Conservation (phyloP, 2,113 vertebrate species). For the Takifugu bimaculatus region DNA sequence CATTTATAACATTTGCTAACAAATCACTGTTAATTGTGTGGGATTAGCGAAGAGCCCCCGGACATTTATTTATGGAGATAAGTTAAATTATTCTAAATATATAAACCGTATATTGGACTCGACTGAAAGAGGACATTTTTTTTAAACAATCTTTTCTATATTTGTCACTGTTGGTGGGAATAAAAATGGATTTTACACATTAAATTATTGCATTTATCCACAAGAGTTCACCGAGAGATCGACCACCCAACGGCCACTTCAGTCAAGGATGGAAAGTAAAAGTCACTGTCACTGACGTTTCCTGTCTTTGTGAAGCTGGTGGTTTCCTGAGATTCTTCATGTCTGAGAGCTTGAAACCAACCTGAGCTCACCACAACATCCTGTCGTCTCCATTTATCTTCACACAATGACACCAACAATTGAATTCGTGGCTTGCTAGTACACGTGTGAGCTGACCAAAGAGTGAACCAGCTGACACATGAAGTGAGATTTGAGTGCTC, state of each 20-base stretch:
- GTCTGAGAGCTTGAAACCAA: constrained; percentile 42
- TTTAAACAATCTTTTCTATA: too few species aligned
- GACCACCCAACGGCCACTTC: background rate
- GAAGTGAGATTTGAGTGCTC: constrained; percentile 5
- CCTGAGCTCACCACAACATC: constrained; percentile 28
- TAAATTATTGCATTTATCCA: too few species aligned
- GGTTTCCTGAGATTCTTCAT: constrained; percentile 26
- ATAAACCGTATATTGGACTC: too few species aligned
- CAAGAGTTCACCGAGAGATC: too few species aligned
- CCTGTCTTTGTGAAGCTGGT: constrained; percentile 21
- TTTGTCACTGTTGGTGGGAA: background rate
- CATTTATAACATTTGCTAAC: constrained; percentile 10
- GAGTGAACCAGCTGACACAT: constrained; percentile 13
- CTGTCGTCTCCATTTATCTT: constrained; percentile 48
- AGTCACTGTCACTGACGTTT: constrained; percentile 20
- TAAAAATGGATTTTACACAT: background rate
- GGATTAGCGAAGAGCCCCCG: too few species aligned
- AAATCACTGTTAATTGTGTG: too few species aligned
- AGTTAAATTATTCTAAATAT: background rate
- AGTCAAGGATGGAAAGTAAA: background rate
- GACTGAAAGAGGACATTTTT: too few species aligned
- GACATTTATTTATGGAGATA: background rate
- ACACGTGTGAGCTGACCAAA: constrained; percentile 33
- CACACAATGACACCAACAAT: constrained; percentile 31
- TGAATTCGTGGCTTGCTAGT: constrained; percentile 30